Percentiles rank a stretch among this genome's conserved stretches.
Conservation (phyloP, 2,888 invertebrate species). For the Gandaritis pyraliata region DNA sequence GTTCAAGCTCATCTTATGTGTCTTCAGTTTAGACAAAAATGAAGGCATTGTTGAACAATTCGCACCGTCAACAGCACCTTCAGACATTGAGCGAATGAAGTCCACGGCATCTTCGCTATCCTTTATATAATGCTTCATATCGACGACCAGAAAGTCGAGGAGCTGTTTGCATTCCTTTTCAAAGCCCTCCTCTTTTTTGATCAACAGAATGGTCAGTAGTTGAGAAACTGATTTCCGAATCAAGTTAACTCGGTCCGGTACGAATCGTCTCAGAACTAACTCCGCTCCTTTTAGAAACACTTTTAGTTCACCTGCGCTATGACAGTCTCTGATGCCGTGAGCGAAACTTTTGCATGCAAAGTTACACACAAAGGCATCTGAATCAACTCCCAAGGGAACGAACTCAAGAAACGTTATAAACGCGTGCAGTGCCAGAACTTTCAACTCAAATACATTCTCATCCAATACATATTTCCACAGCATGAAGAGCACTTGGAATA, state of each 20-base stretch:
- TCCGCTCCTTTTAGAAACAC: constrained; percentile 71
- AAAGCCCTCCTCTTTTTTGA: constrained; percentile 65
- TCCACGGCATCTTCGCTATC: constrained; percentile 75
- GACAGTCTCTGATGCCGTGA: constrained; percentile 74
- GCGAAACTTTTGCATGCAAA: constrained; percentile 83
- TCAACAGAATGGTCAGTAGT: constrained; percentile 80
- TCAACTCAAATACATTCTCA: constrained; percentile 77
- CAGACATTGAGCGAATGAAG: constrained; percentile 55
- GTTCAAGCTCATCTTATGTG: constrained; percentile 56
- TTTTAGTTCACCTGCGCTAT: constrained; percentile 55
- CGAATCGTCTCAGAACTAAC: constrained; percentile 65
- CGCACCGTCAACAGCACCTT: constrained; percentile 41
- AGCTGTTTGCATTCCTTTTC: constrained; percentile 64
- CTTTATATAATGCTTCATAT: constrained; percentile 72
- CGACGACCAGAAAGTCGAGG: constrained; percentile 80
- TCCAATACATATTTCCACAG: constrained; percentile 77
- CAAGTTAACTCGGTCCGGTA: constrained; percentile 68
- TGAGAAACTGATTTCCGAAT: constrained; percentile 78
- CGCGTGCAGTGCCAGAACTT: constrained; percentile 82
- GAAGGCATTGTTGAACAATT: constrained; percentile 48
- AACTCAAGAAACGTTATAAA: constrained; percentile 81
- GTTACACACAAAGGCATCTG: constrained; percentile 83
- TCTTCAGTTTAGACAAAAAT: constrained; percentile 62
- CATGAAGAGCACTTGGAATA: constrained; percentile 81
- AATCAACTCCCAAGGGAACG: constrained; percentile 64